These are phyloP conservation scores for Drosophila ogumai DNA, from an alignment of 1,140 invertebrate genomes.

Conservation along the genomic window DNA sequence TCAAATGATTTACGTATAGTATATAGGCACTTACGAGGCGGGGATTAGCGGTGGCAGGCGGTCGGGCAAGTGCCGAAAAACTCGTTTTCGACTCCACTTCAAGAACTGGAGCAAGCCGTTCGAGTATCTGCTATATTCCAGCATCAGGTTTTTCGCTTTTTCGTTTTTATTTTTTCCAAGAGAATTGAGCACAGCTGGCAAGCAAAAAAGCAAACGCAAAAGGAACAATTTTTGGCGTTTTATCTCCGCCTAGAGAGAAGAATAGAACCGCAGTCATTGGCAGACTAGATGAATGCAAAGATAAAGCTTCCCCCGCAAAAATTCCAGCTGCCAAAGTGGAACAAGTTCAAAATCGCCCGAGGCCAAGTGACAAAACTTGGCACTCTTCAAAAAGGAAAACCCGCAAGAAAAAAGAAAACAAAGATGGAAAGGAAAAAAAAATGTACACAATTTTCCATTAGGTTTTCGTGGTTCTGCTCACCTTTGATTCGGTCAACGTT, in stretches of 20 bases:
- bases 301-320: conserved; percentile 34
- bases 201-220: conserved; percentile 27
- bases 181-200: conserved; percentile 44
- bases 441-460: conserved; percentile 21
- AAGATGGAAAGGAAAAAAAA: background rate
- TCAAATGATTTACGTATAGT: conserved; percentile 27
- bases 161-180: conserved; percentile 21
- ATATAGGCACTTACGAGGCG: conserved; percentile 9
- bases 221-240: conserved; percentile 36
- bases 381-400: conserved; percentile 23
- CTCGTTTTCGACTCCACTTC: conserved; percentile 53
- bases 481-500: conserved; percentile 44
- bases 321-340: conserved; percentile 44
- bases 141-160: conserved; percentile 41
- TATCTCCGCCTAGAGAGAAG: conserved; percentile 37
- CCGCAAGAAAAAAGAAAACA: background rate
- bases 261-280: conserved; percentile 36
- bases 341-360: conserved; percentile 66
- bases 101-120: conserved; percentile 57
- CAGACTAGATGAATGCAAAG: conserved; percentile 33
- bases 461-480: conserved; percentile 21
- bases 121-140: conserved; percentile 38
- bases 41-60: conserved; percentile 33
- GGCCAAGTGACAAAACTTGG: conserved; percentile 46
- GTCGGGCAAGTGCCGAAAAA: conserved; percentile 56